Evolutionary conservation across 2,888 invertebrate species (phyloP), one percentile per base, ranked within the genome.

Genomic region (Tuta absoluta): DNA sequence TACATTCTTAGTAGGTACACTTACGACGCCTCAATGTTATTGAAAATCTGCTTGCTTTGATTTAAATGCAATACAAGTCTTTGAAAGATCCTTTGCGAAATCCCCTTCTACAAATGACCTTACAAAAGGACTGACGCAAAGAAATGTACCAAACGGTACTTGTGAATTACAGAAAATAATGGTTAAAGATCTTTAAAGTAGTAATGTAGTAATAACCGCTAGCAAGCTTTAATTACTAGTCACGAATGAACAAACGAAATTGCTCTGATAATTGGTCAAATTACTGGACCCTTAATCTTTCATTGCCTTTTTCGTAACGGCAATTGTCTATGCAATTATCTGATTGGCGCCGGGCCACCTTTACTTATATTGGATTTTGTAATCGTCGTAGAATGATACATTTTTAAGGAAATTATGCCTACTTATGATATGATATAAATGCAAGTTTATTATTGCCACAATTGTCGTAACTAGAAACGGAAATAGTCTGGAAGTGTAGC

Each of bases 191-290:
- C 45, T 45, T n/a, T 45, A 45, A 28, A 28, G 23, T n/a, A 56
- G 56, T 28, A 56, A 10, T 24, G 33, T 33, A 33, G 56, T 56
- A 56, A 56, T 56, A 2, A 56, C 33, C n/a, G 56, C n/a, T n/a
- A n/a, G 56, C 56, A 56, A 56, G 51, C 12, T 56, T 56, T 56
- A 56, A 56, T 56, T 56, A 24, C 56, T 56, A 11, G 33, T 56
- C 56, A 33, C 56, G 56, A 56, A 56, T 56, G 56, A 11, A 56
- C 33, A 56, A 53, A 53, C 51, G 51, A 53, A 53, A 33, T 56
- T 56, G 56, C 33, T 33, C 33, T 33, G 56, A n/a, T 56, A 56
- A 56, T 56, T 56, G 56, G 5, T 56, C 33, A 56, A 56, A 56
- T 56, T 56, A 33, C 56, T 33, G 56, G 56, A 33, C 56, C 56